Percentiles rank a stretch among this genome's conserved stretches.
Evolutionary conservation across 1,140 invertebrate genomes (phyloP).

Genomic region (Bombus consobrinus): DNA sequence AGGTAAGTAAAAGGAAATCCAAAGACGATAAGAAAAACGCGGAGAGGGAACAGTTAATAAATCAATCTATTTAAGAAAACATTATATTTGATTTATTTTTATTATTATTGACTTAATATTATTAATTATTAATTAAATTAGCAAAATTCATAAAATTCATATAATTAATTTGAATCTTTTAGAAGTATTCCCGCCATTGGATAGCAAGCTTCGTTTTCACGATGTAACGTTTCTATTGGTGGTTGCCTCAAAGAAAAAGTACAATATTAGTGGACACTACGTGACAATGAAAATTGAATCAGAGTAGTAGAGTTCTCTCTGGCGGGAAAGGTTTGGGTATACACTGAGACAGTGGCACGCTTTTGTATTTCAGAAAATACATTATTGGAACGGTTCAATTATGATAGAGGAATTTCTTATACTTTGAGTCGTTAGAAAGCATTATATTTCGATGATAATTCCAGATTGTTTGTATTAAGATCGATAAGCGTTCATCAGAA

Average conservation of each 20-base stretch:
- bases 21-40: too few relatives aligned
- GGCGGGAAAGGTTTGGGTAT: slow-evolving; percentile 36
- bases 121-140: not conserved
- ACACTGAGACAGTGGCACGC: not conserved
- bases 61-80: not conserved
- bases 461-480: not conserved
- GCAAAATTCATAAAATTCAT: not conserved
- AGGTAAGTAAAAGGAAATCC: too few relatives aligned
- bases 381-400: not conserved
- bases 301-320: not conserved
- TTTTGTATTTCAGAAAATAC: too few relatives aligned
- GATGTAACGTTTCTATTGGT: not conserved
- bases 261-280: not conserved
- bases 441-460: not conserved
- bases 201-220: not conserved
- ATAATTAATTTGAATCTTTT: not conserved
- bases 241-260: not conserved
- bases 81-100: not conserved
- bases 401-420: not conserved
- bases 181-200: not conserved
- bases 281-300: not conserved
- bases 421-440: not conserved
- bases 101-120: too few relatives aligned
- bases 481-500: not conserved
- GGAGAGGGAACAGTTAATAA: too few relatives aligned